Base-by-base conservation (phyloP, 2,797 vertebrate species). In the Ataeniobius toweri region DNA sequence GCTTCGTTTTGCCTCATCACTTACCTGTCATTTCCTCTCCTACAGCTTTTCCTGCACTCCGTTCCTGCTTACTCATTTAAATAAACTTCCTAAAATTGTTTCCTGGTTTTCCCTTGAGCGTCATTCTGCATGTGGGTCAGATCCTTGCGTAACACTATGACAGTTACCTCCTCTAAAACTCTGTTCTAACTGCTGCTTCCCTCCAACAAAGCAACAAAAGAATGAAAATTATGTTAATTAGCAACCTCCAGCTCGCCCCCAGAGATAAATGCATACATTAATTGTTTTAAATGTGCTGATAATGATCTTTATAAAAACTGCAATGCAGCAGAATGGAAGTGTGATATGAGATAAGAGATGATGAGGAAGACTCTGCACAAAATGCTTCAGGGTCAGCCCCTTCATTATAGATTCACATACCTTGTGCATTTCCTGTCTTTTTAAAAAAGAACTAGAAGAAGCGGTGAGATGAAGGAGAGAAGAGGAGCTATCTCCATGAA, bases 241-340 rank as follows among this genome's bases (percentile, higher is more conserved):
- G 84, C 73, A 58, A 80, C 79, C 85, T 84, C 82, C 72, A 75
- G 84, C 88, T 85, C 79, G 78, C n/a, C 88, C 89, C 85, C 69
- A 36, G 80, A 89, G 90, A 92, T 76, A 79, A 85, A 83, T n/a
- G 78, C 88, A 88, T 88, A 73, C 85, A 91, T 91, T 89, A 89
- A 92, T 92, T 89, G 85, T 92, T 90, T 78, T 86, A 89, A 92
- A 93, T 90, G 84, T 93, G 92, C 91, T 93, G 92, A 93, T 89
- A 89, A 89, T 83, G 82, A 88, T 88, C 79, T 89, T 91, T 80
- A 77, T 74, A 86, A 91, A 86, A 77, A 68, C 65, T 91, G 91
- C 89, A 89, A 22, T 77, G 83, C 83, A 84, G 91, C 91, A 89
- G 68, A 90, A 83, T 79, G 79, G 1, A 39, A 65, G 63, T 39